These are phyloP conservation scores for Beris chalybata DNA, from an alignment of 2,888 invertebrate genomes.

Conservation along the genomic window DNA sequence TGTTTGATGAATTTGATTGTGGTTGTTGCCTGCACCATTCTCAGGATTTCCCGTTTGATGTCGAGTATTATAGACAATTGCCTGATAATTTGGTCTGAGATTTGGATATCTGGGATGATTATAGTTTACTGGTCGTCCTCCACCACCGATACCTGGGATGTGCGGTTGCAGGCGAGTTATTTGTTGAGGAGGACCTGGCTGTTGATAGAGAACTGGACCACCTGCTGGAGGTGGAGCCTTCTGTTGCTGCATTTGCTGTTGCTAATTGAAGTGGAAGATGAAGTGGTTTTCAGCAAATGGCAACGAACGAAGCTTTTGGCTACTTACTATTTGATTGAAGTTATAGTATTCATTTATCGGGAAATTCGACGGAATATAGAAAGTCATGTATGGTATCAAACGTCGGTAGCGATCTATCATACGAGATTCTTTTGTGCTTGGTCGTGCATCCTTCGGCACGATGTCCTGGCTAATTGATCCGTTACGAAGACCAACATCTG, in stretches of 20 bases:
- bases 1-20: conserved; percentile 1
- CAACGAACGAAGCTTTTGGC: not conserved
- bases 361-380: conserved; percentile 69
- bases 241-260: conserved; percentile 28
- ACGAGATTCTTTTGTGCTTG: conserved; percentile 42
- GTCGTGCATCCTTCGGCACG: conserved; percentile 20
- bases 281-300: not conserved
- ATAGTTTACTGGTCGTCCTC: conserved; percentile 3
- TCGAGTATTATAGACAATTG: conserved; percentile 36
- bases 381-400: conserved; percentile 81
- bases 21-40: not conserved
- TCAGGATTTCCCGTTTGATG: conserved; percentile 21
- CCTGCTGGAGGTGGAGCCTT: not conserved
- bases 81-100: conserved; percentile 33
- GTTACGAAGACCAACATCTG: conserved; percentile 45
- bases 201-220: conserved; percentile 14
- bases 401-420: conserved; percentile 69
- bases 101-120: conserved; percentile 31
- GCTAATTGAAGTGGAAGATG: conserved; percentile 12
- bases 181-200: conserved; percentile 40
- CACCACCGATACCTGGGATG: not conserved
- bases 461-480: conserved; percentile 28
- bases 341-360: conserved; percentile 56
- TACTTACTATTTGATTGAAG: conserved; percentile 48
- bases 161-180: conserved; percentile 39